These are phyloP conservation scores for Myiozetetes cayanensis DNA, from an alignment of 2,113 vertebrate genomes.

Conservation along the genomic window DNA sequence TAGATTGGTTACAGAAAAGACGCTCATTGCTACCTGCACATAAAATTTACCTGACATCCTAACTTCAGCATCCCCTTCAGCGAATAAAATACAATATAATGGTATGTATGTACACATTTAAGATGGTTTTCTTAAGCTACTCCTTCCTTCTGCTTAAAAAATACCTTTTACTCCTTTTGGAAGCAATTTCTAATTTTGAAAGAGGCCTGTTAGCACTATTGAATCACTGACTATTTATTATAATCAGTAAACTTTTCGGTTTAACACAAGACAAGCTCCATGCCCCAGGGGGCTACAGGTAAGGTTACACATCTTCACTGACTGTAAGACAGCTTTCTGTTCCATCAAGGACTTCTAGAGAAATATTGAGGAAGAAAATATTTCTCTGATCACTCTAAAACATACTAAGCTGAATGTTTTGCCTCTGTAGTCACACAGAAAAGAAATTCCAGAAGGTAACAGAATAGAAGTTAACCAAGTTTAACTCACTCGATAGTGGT, in stretches of 20 bases:
- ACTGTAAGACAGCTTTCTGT: not conserved
- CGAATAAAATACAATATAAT: not conserved
- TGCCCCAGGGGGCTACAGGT: not conserved
- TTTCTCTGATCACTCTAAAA: not conserved
- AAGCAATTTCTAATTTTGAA: not conserved
- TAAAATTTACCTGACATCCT: not conserved
- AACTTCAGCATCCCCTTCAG: not conserved
- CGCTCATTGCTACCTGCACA: not conserved
- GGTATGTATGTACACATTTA: not conserved
- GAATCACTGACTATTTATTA: not conserved
- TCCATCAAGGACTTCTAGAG: not conserved
- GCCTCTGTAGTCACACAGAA: not conserved
- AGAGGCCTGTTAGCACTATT: not conserved
- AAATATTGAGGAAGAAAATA: accelerated
- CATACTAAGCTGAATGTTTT: not conserved
- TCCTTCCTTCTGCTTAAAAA: not conserved
- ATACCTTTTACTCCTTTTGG: not conserved
- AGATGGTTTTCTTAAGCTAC: not conserved
- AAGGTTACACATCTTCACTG: not conserved
- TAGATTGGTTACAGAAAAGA: not conserved
- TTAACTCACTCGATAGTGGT: not conserved
- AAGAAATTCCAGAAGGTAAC: not conserved
- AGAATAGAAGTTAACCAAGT: not conserved
- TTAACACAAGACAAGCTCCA: not conserved
- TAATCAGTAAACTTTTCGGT: not conserved